Conservation (phyloP, 2,888 invertebrate genomes). For the Cheilosia impressa region DNA sequence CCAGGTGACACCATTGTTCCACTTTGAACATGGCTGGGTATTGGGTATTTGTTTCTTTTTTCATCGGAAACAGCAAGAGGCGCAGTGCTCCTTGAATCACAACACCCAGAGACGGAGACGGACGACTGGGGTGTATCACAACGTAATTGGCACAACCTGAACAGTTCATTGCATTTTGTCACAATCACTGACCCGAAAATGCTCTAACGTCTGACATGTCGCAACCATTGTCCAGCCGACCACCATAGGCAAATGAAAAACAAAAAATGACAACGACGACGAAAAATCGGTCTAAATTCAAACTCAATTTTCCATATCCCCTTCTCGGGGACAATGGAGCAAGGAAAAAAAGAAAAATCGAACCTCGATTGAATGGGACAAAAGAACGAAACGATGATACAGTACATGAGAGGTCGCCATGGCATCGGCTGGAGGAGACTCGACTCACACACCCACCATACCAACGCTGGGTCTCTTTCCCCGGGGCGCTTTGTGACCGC, state of each 20-base stretch:
- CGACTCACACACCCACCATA: not conserved
- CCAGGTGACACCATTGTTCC: too few species aligned
- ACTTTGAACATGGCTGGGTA: not conserved
- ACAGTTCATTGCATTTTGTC: constrained; percentile 70
- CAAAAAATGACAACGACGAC: constrained; percentile 23
- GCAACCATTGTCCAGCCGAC: constrained; percentile 46
- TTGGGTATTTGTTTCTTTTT: too few species aligned
- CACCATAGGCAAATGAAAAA: not conserved
- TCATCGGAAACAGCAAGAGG: not conserved
- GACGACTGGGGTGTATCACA: constrained; percentile 15
- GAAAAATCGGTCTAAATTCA: constrained; percentile 56
- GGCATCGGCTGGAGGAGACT: too few species aligned
- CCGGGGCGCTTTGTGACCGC: constrained; percentile 53
- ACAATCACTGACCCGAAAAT: constrained; percentile 68
- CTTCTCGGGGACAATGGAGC: constrained; percentile 18
- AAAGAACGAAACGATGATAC: constrained; percentile 49
- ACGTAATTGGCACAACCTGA: constrained; percentile 60
- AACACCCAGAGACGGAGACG: not conserved
- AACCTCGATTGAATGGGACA: constrained; percentile 39
- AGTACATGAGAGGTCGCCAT: constrained; percentile 45
- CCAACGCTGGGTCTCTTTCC: not conserved
- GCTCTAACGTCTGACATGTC: constrained; percentile 50
- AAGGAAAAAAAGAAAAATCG: not conserved
- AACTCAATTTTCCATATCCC: constrained; percentile 64
- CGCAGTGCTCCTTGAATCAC: constrained; percentile 10